Percentiles rank a stretch among this genome's conserved stretches.
phyloP scores from a whole-genome alignment of 2,888 invertebrate species.

The Torymus auratus region DNA sequence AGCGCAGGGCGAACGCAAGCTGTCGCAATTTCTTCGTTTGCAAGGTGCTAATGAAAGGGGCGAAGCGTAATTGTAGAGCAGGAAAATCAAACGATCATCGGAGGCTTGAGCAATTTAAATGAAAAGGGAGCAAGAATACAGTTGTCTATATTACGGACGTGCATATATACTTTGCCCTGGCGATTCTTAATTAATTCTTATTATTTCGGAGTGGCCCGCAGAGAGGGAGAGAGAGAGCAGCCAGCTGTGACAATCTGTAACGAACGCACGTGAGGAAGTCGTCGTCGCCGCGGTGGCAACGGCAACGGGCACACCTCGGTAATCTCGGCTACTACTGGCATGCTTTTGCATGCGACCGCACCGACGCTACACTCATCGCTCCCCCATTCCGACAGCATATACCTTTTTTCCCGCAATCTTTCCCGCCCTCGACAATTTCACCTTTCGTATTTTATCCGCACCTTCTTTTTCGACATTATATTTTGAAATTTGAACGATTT shows the following conservation, averaged over 20 bases:
- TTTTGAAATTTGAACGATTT: too few species aligned
- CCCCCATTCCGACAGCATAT: too few species aligned
- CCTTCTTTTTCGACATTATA: too few species aligned
- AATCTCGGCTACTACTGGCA: conserved; percentile 10
- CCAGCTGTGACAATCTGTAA: conserved; percentile 34
- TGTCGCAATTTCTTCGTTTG: conserved; percentile 17
- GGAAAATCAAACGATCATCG: neutral
- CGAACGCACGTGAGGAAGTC: conserved; percentile 32
- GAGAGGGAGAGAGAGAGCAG: neutral
- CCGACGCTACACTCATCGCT: neutral
- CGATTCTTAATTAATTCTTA: neutral
- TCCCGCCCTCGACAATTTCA: too few species aligned
- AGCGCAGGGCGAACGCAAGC: neutral
- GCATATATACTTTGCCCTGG: neutral
- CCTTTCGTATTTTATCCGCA: too few species aligned
- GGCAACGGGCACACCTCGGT: conserved; percentile 12
- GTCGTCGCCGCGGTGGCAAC: neutral
- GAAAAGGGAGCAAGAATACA: conserved; percentile 3
- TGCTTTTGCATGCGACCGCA: neutral
- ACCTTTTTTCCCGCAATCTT: too few species aligned
- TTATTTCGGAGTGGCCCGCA: neutral
- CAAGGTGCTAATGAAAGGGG: neutral
- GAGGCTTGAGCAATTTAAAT: neutral
- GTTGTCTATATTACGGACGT: neutral
- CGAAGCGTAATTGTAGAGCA: neutral